Conservation (phyloP, 2,888 invertebrate species). For the Amphiduros pacificus region DNA sequence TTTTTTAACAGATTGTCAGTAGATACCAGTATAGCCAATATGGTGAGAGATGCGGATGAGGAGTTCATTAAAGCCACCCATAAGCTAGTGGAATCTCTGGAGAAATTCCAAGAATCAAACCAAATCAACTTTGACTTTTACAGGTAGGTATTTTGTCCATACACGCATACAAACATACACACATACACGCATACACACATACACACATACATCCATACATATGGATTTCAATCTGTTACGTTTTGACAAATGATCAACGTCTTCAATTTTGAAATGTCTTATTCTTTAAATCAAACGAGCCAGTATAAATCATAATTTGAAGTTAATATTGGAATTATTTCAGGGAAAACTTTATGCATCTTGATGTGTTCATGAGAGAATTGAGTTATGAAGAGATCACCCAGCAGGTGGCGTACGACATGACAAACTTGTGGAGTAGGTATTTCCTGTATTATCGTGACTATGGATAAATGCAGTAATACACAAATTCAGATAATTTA, state of each 20-base stretch:
- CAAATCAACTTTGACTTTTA: neutral
- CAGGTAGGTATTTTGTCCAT: neutral
- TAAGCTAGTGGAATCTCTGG: neutral
- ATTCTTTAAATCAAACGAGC: no score
- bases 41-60: neutral
- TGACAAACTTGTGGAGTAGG: conserved; percentile 12
- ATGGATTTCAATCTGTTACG: no score
- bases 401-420: conserved; percentile 9
- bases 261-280: no score
- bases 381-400: conserved; percentile 11
- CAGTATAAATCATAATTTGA: no score
- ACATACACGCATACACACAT: no score
- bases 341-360: conserved; percentile 11
- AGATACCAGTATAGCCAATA: neutral
- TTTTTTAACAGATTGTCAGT: neutral
- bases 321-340: no score
- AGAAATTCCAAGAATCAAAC: neutral
- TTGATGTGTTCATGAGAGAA: conserved; percentile 12
- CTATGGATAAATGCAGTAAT: neutral
- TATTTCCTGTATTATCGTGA: neutral
- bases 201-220: no score
- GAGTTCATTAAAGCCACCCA: neutral
- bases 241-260: no score
- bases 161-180: no score
- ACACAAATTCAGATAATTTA: no score